Evolutionary conservation across 1,140 invertebrate species (phyloP).

Genomic region (Leucophenga varia): DNA sequence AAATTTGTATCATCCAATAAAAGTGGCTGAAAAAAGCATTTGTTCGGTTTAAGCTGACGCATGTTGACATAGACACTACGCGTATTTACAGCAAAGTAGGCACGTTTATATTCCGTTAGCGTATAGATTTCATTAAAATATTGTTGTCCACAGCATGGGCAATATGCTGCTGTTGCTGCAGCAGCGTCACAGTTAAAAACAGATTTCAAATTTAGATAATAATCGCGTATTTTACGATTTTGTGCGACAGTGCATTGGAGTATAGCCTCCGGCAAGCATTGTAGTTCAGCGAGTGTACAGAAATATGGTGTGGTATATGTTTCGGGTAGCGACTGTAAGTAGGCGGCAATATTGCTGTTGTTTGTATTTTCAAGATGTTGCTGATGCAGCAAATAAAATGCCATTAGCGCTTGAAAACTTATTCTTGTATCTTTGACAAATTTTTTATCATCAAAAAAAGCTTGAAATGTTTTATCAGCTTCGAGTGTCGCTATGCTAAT

Average conservation of each 20-base stretch:
- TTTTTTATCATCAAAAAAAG: slow-evolving; percentile 26
- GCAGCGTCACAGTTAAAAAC: too few relatives aligned
- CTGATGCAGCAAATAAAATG: slow-evolving; percentile 65
- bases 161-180: slow-evolving; percentile 5
- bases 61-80: slow-evolving; percentile 64
- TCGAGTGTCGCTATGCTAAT: slow-evolving; percentile 43
- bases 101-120: slow-evolving; percentile 58
- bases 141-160: slow-evolving; percentile 48
- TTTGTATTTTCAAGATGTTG: slow-evolving; percentile 48
- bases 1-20: slow-evolving; percentile 61
- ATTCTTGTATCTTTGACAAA: slow-evolving; percentile 41
- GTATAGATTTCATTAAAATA: slow-evolving; percentile 55
- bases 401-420: slow-evolving; percentile 60
- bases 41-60: slow-evolving; percentile 28
- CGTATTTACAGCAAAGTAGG: slow-evolving; percentile 76
- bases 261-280: slow-evolving; percentile 51
- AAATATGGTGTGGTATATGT: slow-evolving; percentile 60
- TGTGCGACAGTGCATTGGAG: slow-evolving; percentile 39
- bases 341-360: slow-evolving; percentile 57
- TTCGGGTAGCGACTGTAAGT: slow-evolving; percentile 64
- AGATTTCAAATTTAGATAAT: slow-evolving; percentile 22
- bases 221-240: slow-evolving; percentile 45
- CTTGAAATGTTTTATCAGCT: slow-evolving; percentile 31
- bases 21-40: slow-evolving; percentile 33
- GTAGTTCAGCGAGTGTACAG: slow-evolving; percentile 55